Percentiles rank a stretch among this genome's conserved stretches.
These are phyloP conservation scores for Tupiocoris notatus DNA, from an alignment of 2,888 invertebrate genomes.

Conservation along the genomic window DNA sequence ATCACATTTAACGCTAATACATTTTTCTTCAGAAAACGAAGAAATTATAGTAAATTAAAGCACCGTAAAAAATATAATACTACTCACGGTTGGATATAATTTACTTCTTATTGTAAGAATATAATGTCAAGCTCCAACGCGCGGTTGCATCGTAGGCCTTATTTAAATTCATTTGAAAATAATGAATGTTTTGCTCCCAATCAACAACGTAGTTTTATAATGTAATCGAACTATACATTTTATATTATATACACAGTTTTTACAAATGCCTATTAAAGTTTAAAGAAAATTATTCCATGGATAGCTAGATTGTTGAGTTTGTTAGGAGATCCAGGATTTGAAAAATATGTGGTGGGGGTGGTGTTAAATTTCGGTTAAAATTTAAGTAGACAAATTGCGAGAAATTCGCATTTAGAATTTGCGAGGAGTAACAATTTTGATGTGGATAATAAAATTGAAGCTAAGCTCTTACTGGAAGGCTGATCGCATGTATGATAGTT, in stretches of 20 bases:
- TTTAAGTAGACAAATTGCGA: too few species aligned
- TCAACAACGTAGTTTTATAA: neutral
- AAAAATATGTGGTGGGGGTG: too few species aligned
- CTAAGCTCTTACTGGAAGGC: neutral
- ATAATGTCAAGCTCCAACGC: neutral
- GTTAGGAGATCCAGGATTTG: too few species aligned
- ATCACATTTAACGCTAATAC: neutral
- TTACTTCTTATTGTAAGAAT: neutral
- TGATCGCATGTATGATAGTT: neutral
- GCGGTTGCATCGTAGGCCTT: neutral
- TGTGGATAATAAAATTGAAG: neutral
- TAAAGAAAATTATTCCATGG: too few species aligned
- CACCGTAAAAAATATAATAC: neutral
- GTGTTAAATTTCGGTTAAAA: too few species aligned
- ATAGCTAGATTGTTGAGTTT: too few species aligned
- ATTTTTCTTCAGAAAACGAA: neutral
- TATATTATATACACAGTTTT: neutral
- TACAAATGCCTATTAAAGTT: too few species aligned
- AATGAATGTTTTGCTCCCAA: neutral
- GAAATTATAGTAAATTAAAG: neutral
- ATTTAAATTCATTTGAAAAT: neutral
- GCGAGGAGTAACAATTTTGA: neutral
- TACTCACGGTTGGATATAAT: neutral
- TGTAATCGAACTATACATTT: neutral
- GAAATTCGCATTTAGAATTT: too few species aligned